Evolutionary conservation across 2,113 vertebrate species (phyloP), one percentile per base, ranked within the genome.

Genomic region (Phoxinus phoxinus): DNA sequence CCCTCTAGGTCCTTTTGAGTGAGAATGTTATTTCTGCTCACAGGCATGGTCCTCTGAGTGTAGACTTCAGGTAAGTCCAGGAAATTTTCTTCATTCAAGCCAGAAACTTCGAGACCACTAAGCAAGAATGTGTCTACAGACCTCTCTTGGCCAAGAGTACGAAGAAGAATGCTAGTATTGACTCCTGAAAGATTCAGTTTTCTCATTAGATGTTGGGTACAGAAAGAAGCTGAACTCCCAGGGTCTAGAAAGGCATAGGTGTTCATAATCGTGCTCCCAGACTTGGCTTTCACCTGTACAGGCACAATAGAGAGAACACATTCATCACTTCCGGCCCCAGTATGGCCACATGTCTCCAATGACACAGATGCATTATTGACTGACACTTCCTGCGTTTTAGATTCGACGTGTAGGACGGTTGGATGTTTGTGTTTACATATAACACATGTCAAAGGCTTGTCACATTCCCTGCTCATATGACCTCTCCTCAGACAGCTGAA

Each of bases 331-430:
- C 78, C 78, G 23, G 78, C 58, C 78, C 56, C 78, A 61, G 56
- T 80, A 41, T 80, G 78, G 56, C 51, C 78, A 80, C 58, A 80
- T 59, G 77, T 59, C 53, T 80, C 25, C 77, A 80, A 21, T n/a
- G 25, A 61, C 25, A 35, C 77, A 41, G 61, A 27, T 21, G 53
- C 51, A 80, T 80, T 80, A 37, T 58, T 80, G 30, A 80, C 77
- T 61, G 25, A 58, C 13, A 80, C 53, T 32, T 80, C 15, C 32
- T 15, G 51, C 61, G 15, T 41, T 61, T 59, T 80, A 61, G 25
- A 35, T 19, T 80, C 77, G 25, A 37, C 21, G 30, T 80, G 77
- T 61, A 80, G 32, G 19, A 80, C 19, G 41, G 77, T 80, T 17
- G 77, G 77, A 59, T 80, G 77, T 30, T 35, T 80, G 4, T 35